phyloP scores from a whole-genome alignment of 2,797 vertebrate species.

The Trichosurus vulpecula region DNA sequence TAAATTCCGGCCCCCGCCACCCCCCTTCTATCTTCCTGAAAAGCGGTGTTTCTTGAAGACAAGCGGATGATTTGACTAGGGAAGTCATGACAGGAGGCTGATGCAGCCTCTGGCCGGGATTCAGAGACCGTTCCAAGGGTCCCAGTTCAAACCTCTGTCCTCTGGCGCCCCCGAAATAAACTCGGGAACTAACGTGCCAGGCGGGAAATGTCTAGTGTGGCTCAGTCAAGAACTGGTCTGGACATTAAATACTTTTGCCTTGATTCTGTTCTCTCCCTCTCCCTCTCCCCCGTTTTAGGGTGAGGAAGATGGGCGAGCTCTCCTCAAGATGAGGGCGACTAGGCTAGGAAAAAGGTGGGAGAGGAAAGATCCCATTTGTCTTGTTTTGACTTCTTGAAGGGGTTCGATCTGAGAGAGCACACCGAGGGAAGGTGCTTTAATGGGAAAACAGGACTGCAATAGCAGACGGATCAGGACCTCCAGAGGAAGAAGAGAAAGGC shows the following conservation, averaged over 20 bases:
- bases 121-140: not conserved
- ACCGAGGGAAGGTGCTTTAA: accelerated
- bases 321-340: not conserved
- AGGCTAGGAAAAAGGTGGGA: not conserved
- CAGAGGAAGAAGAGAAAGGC: accelerated
- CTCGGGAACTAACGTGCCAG: not conserved
- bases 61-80: not conserved
- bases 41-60: not conserved
- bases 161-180: not conserved
- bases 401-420: not conserved
- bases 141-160: not conserved
- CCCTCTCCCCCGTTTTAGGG: not conserved
- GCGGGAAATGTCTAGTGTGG: not conserved
- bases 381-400: not conserved
- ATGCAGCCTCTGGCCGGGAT: not conserved
- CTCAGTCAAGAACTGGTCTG: not conserved
- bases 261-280: not conserved
- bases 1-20: not conserved
- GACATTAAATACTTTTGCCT: not conserved
- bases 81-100: not conserved
- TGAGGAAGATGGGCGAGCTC: not conserved
- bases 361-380: not conserved
- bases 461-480: constrained; percentile 19
- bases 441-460: not conserved
- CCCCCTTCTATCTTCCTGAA: not conserved